Base-by-base conservation (phyloP, 2,888 invertebrate genomes). In the Polymixis lichenea region DNA sequence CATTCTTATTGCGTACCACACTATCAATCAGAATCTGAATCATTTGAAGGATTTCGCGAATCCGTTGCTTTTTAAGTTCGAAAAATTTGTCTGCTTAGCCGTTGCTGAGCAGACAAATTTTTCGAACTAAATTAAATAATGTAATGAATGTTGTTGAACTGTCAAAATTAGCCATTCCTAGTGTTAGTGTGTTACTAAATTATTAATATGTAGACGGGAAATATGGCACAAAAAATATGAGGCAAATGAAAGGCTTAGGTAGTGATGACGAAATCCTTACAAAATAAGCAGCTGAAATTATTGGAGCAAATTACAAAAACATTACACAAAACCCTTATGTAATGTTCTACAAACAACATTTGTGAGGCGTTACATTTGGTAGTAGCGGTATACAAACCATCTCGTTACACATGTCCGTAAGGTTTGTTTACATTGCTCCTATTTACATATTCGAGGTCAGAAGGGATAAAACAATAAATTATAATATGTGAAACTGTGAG, bases 381-480 rank as follows among this genome's bases (percentile, higher is more conserved):
- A 51, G 32, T 71, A 15, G 7, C 43, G 43, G 28, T 53, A 62
- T 51, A n/a, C 19, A 68, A 1, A 53, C 9, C 53, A 75, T 84
- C 71, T 72, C 65, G 77, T 70, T 74, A 72, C 72, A 77, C 66
- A 60, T 73, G 72, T 73, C 53, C 43, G 72, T 66, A 70, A 68
- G 65, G 66, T 83, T 84, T 82, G 77, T 88, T 87, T 87, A 79
- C 43, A 38, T 17, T 65, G 43, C 43, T 25, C 70, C 72, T 77
- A 76, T 88, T 82, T 82, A 79, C 70, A 84, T 65, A 72, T 67
- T 70, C 80, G 82, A 83, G 87, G 86, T 87, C 79, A 79, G 69
- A 75, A 83, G 79, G 84, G 80, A 75, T 86, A 78, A 68, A 69
- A 78, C 77, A 77, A 80, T 84, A 80, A 84, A 75, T 77, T 73